phyloP scores from a whole-genome alignment of 2,888 invertebrate species.

The Dromius quadrimaculatus region DNA sequence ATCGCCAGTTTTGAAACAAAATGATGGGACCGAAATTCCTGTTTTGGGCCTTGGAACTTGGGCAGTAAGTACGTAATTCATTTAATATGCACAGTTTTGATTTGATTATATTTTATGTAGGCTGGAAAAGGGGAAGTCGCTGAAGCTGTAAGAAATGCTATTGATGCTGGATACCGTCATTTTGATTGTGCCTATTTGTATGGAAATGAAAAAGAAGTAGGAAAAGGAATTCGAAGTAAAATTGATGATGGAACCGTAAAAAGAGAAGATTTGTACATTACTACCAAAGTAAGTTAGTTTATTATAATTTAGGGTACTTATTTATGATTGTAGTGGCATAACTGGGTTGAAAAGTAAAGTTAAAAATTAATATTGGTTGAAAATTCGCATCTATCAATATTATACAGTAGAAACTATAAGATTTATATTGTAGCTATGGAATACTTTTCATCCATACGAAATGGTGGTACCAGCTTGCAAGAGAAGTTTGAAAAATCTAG shows the following conservation, averaged over 20 bases:
- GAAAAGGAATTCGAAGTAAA: constrained; percentile 59
- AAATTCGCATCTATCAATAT: neutral
- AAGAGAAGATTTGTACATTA: constrained; percentile 40
- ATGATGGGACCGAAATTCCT: constrained; percentile 73
- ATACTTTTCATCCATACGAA: constrained; percentile 37
- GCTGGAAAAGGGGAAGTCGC: constrained; percentile 62
- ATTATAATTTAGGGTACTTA: no score
- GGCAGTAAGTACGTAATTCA: constrained; percentile 64
- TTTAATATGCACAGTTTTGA: constrained; percentile 29
- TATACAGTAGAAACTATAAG: no score
- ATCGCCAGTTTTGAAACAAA: constrained; percentile 67
- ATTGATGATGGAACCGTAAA: constrained; percentile 43
- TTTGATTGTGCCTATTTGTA: constrained; percentile 75
- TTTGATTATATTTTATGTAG: constrained; percentile 32
- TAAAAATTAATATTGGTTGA: no score
- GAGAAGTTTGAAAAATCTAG: constrained; percentile 27
- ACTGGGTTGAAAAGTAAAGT: no score
- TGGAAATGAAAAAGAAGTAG: constrained; percentile 71
- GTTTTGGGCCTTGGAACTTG: constrained; percentile 76
- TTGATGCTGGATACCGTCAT: constrained; percentile 74
- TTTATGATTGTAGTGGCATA: no score
- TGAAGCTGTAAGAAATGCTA: constrained; percentile 69
- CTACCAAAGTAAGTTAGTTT: constrained; percentile 37
- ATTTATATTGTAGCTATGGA: constrained; percentile 32
- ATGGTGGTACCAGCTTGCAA: constrained; percentile 36